Base-by-base conservation (phyloP, 2,888 invertebrate genomes). In the Scaeva pyrastri region DNA sequence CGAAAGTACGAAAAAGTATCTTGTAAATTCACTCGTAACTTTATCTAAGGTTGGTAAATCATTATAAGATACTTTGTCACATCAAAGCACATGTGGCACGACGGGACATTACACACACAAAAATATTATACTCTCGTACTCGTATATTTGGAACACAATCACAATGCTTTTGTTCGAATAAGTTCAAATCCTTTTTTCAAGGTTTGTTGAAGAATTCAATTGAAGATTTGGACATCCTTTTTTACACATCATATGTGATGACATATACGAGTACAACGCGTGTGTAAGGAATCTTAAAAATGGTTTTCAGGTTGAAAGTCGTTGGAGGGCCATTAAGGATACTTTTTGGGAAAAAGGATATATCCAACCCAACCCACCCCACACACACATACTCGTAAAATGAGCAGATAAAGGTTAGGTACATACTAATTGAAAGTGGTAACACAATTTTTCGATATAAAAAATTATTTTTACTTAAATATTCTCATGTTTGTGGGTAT, bases 211-310 rank as follows among this genome's bases (percentile, higher is more conserved):
- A 6, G 2, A 43, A 14, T 2, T 8, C 10, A 45, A 21, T 23
- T 23, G 21, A 41, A 41, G 14, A 62, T 43, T 23, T 19, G 7
- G 4, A n/a, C 2, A 7, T 6, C 19, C 14, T 14, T 41, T n/a
- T 58, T 6, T 21, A 12, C 8, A 2, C 6, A 23, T 60, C 16
- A 45, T n/a, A n/a, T n/a, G n/a, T n/a, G n/a, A n/a, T n/a, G n/a
- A n/a, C n/a, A n/a, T n/a, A n/a, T n/a, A n/a, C n/a, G n/a, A 16
- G 12, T 19, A 26, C 31, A 16, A 45, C 19, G 64, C 64, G 64
- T 64, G 64, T 19, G 64, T 45, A 43, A n/a, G 12, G 45, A 64
- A 64, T 64, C 31, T 64, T 48, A 64, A 64, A n/a, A 26, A 26
- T 41, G 2, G 26, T 16, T 58, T 58, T 19, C 11, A 3, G 19